phyloP scores from a whole-genome alignment of 1,140 invertebrate species.

The Battus philenor region DNA sequence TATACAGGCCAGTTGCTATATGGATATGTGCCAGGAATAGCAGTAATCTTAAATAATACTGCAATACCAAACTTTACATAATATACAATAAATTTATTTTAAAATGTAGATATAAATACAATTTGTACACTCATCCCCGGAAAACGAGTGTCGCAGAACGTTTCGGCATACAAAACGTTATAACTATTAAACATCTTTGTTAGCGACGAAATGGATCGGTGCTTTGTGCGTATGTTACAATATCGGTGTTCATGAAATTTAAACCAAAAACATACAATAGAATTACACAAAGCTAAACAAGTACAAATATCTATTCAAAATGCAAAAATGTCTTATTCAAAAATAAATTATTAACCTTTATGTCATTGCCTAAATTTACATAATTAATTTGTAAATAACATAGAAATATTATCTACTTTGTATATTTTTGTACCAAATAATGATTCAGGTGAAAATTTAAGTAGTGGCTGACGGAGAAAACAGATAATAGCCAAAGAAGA shows the following conservation, averaged over 20 bases:
- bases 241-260: slow-evolving; percentile 25
- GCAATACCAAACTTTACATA: slow-evolving; percentile 39
- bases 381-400: slow-evolving; percentile 57
- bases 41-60: not conserved
- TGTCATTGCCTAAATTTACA: slow-evolving; percentile 36
- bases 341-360: slow-evolving; percentile 60
- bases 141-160: not conserved
- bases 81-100: slow-evolving; percentile 41
- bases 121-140: slow-evolving; percentile 12
- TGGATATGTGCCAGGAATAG: not conserved
- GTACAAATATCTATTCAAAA: slow-evolving; percentile 56
- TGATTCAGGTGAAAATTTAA: slow-evolving; percentile 41
- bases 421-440: slow-evolving; percentile 69
- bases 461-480: slow-evolving; percentile 35
- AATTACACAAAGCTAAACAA: slow-evolving; percentile 44
- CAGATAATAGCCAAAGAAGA: slow-evolving; percentile 24
- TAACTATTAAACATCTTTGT: slow-evolving; percentile 14
- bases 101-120: slow-evolving; percentile 31
- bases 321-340: slow-evolving; percentile 52
- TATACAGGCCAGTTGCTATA: not conserved
- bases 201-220: slow-evolving; percentile 19
- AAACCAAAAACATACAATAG: slow-evolving; percentile 44
- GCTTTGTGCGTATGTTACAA: slow-evolving; percentile 20
- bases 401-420: slow-evolving; percentile 65
- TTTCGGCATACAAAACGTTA: not conserved